Evolutionary conservation across 2,888 invertebrate genomes (phyloP), one percentile per base, ranked within the genome.

Genomic region (Hyles lineata): DNA sequence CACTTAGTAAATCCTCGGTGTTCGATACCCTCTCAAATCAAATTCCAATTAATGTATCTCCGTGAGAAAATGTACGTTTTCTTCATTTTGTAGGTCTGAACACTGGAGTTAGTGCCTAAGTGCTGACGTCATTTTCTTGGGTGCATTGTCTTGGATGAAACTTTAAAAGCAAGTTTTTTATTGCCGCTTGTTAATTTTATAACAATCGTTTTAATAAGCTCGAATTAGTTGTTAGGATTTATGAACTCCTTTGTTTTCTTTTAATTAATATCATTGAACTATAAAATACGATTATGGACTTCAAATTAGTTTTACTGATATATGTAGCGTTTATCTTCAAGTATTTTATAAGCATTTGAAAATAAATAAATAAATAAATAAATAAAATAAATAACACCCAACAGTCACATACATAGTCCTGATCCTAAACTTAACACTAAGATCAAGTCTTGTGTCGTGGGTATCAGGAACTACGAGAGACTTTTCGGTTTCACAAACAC

Each of bases 1-100:
- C 87, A 83, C 80, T 79, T 80, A 77, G 81, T 85, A 85, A 83
- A 85, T 84, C 82, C 78, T 74, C 63, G 74, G 70, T 74, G 74
- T 77, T 67, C 69, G 43, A 75, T 75, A 74, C 74, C 77, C 71
- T 70, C 69, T 76, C 58, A 35, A 67, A n/a, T 21, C 25, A 58
- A 72, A 80, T 79, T 79, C 78, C 80, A 82, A 82, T 82, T 82
- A 82, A 73, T 72, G 74, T 79, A 80, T 80, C 80, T 77, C 70
- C 6, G 59, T 76, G 71, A 78, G 62, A 60, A 78, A 77, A 78
- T 75, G 75, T 72, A 75, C 74, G 74, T 71, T 73, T 72, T 67
- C 70, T 74, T 74, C 70, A 75, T 76, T 74, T 55, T 63, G 52
- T 63, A 67, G 63, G 63, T 67, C 43, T 63, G 32, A 63, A 63